Evolutionary conservation across 2,888 invertebrate species (phyloP).

Genomic region (Marasmarcha lunaedactyla): DNA sequence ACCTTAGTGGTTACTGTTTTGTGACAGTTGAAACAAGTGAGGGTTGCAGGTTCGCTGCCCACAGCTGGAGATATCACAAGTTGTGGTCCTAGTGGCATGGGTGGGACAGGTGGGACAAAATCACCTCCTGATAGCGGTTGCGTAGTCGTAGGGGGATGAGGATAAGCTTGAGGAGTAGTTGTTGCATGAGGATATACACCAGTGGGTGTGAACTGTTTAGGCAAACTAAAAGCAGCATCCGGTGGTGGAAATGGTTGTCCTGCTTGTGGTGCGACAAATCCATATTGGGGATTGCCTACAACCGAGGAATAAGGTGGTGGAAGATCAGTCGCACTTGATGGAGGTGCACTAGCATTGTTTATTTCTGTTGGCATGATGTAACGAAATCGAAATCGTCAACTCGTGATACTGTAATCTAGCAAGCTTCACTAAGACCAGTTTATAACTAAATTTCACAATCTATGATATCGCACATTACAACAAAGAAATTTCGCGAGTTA

Average conservation of each 20-base stretch:
- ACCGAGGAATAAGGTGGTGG: constrained; percentile 60
- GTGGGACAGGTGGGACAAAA: constrained; percentile 27
- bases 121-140: constrained; percentile 33
- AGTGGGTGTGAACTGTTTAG: constrained; percentile 47
- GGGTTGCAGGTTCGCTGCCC: constrained; percentile 54
- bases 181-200: constrained; percentile 56
- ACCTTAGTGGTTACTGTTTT: constrained; percentile 60
- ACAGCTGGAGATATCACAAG: constrained; percentile 48
- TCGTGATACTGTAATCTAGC: no score
- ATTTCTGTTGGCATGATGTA: no score
- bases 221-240: constrained; percentile 26
- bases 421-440: no score
- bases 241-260: constrained; percentile 20
- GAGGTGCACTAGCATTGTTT: constrained; percentile 20
- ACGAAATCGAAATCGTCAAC: no score
- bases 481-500: no score
- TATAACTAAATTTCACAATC: no score
- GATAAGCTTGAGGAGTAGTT: constrained; percentile 19
- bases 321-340: constrained; percentile 47
- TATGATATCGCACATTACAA: no score
- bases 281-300: constrained; percentile 52
- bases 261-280: constrained; percentile 32
- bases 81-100: constrained; percentile 32
- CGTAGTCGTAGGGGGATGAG: constrained; percentile 19
- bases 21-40: constrained; percentile 55